Conservation (phyloP, 2,888 invertebrate genomes). For the Drosophila emarginata region DNA sequence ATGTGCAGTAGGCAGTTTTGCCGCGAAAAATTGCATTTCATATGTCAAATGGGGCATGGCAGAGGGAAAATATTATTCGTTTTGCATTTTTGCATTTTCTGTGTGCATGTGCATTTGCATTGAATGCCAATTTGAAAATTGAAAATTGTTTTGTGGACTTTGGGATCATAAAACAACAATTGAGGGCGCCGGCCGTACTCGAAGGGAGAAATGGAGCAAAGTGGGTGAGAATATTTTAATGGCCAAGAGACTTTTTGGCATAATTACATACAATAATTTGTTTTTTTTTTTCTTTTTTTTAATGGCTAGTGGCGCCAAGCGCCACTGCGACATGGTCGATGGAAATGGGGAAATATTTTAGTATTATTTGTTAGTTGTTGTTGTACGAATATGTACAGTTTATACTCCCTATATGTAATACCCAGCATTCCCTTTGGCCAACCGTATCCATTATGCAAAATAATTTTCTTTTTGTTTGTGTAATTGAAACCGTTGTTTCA, state of each 20-base stretch:
- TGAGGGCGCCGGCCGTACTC: neutral
- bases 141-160: constrained; percentile 53
- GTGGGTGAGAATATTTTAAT: constrained; percentile 9
- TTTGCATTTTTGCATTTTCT: constrained; percentile 38
- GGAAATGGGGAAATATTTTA: constrained; percentile 26
- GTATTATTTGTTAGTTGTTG: neutral
- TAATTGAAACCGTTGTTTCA: constrained; percentile 62
- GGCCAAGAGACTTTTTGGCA: neutral
- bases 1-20: constrained; percentile 33
- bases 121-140: constrained; percentile 60
- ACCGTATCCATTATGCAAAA: constrained; percentile 13
- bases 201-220: constrained; percentile 8
- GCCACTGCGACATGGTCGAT: constrained; percentile 42
- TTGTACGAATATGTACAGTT: neutral
- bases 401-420: neutral
- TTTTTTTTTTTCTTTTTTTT: constrained; percentile 26
- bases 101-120: constrained; percentile 43
- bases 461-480: constrained; percentile 52
- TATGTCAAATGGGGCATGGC: constrained; percentile 70
- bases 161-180: constrained; percentile 53
- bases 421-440: neutral
- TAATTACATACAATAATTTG: constrained; percentile 48
- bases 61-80: constrained; percentile 57
- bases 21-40: constrained; percentile 42
- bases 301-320: constrained; percentile 62